Evolutionary conservation across 2,113 vertebrate species (phyloP).

Genomic region (Percopsis transmontana): DNA sequence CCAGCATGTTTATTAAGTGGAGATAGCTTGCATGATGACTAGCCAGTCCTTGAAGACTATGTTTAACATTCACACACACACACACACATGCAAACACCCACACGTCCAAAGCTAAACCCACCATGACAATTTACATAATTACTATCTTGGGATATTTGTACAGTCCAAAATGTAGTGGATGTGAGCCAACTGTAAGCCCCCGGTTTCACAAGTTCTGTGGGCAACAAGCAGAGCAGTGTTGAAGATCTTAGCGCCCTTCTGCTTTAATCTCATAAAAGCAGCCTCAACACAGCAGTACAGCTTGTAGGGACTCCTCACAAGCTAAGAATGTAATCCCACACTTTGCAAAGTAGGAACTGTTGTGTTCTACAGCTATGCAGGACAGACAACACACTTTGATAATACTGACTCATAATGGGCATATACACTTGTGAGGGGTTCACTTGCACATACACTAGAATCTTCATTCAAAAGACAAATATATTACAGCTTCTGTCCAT

Average conservation of each 20-base stretch:
- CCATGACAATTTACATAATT: slow-evolving; percentile 11
- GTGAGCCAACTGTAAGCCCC: not conserved
- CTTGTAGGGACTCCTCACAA: slow-evolving; percentile 8
- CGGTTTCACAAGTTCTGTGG: slow-evolving; percentile 9
- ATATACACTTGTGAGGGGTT: too few relatives aligned
- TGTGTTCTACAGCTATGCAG: too few relatives aligned
- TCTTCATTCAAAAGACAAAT: too few relatives aligned
- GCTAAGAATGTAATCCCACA: slow-evolving; percentile 1
- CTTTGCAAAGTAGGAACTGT: too few relatives aligned
- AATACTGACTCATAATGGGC: too few relatives aligned
- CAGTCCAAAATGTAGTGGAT: slow-evolving; percentile 6
- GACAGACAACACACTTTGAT: too few relatives aligned
- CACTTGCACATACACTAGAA: too few relatives aligned
- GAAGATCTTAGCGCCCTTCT: not conserved
- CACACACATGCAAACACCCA: not conserved
- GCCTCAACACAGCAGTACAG: slow-evolving; percentile 21
- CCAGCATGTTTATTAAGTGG: slow-evolving; percentile 35
- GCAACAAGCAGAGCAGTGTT: not conserved
- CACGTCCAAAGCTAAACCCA: not conserved
- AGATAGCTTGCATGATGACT: slow-evolving; percentile 17
- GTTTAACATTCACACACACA: slow-evolving; percentile 23
- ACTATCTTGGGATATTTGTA: not conserved
- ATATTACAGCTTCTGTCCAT: too few relatives aligned
- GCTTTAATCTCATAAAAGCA: slow-evolving; percentile 31
- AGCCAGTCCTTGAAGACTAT: not conserved